Evolutionary conservation across 1,140 invertebrate species (phyloP), one percentile per base, ranked within the genome.

Genomic region (Polyergus mexicanus): DNA sequence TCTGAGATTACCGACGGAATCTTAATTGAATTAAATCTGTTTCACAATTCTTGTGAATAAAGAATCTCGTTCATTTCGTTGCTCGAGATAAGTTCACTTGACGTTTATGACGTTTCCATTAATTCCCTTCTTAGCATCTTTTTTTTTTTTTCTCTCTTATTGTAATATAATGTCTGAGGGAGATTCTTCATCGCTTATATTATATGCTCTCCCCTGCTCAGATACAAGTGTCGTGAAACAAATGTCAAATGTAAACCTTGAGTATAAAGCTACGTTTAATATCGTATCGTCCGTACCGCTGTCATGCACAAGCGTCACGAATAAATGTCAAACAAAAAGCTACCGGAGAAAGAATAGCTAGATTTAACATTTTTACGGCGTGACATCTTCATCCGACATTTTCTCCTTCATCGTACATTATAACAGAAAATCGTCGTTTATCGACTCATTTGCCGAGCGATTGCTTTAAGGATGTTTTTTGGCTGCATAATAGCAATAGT

Each of bases 291-390:
- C 38, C 38, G 32, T 81, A 69, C 68, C 28, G 54, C 68, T 60
- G 78, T 74, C 78, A 13, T 44, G 41, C 56, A 22, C 78, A 83
- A 83, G 68, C 60, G 68, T 62, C 28, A 62, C 68, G 28, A 74
- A 74, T 83, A 83, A 83, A 83, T 74, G 78, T 83, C 78, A 83
- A 83, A 83, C 72, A 83, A 83, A 83, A 83, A 83, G 51, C 66
- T 60, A 35, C 35, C 66, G n/a, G n/a, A 32, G 66, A 58, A 81
- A 81, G 56, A 81, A 81, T n/a, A 51, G 56, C 68, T 60, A 35
- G 54, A 28, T 74, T 74, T 83, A 47, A 47, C 54, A 41, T 8
- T 81, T 81, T 72, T 81, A 65, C 19, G 38, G 41, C 22, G 19
- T 44, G 68, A 83, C 66, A 83, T 60, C 60, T 63, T 74, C 72